Conservation (phyloP, 2,888 invertebrate species). For the Ophion obscuratus region DNA sequence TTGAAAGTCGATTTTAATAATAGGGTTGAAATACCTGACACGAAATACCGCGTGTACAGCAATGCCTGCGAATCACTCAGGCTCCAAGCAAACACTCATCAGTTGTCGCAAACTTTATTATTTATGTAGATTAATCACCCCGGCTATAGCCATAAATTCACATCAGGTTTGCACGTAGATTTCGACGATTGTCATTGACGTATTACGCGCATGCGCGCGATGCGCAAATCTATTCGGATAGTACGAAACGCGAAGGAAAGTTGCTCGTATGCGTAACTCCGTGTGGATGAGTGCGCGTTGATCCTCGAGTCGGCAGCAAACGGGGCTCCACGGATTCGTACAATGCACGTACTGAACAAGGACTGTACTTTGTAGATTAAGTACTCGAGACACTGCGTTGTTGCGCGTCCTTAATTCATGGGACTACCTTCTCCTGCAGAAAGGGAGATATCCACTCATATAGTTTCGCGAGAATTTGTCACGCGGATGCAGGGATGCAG, state of each 20-base stretch:
- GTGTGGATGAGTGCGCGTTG: constrained; percentile 19
- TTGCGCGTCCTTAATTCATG: constrained; percentile 50
- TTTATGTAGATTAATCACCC: background rate
- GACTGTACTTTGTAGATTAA: constrained; percentile 53
- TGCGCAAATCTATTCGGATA: background rate
- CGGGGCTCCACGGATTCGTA: constrained; percentile 34
- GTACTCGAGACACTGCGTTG: constrained; percentile 35
- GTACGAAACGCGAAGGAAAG: constrained; percentile 10
- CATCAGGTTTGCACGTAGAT: background rate
- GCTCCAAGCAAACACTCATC: background rate
- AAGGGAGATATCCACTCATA: constrained; percentile 48
- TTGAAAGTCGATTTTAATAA: background rate
- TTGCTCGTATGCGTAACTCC: constrained; percentile 25
- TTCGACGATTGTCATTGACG: background rate
- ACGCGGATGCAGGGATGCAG: background rate
- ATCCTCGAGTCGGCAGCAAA: constrained; percentile 27
- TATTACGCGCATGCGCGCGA: background rate
- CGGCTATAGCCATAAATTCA: background rate
- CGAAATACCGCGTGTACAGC: background rate
- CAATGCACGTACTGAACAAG: constrained; percentile 39
- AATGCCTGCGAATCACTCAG: background rate
- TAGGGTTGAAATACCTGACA: background rate
- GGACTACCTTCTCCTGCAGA: constrained; percentile 35
- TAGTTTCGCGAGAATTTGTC: constrained; percentile 47
- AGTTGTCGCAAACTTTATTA: background rate